phyloP scores from a whole-genome alignment of 37 sponge, comb jelly and placozoan species.

The Eunapius fragilis region DNA sequence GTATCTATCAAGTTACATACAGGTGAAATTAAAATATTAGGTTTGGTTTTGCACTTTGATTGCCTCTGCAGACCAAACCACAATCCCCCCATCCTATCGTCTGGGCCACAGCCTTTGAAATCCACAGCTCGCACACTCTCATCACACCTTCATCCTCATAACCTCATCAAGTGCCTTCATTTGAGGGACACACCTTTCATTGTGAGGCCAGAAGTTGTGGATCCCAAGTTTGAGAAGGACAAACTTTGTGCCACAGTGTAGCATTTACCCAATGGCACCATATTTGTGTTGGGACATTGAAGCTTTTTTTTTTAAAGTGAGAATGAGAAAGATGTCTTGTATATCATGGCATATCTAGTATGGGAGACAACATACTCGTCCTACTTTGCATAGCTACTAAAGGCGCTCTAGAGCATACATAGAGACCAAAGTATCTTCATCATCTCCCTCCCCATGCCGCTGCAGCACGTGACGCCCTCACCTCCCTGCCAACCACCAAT shows the following conservation, averaged over 20 bases:
- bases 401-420: too few relatives aligned
- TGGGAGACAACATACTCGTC: too few relatives aligned
- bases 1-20: conserved; percentile 38
- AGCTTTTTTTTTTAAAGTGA: too few relatives aligned
- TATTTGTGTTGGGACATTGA: too few relatives aligned
- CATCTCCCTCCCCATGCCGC: too few relatives aligned
- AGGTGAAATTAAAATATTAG: neutral
- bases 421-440: too few relatives aligned
- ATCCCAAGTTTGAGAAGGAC: conserved; percentile 15
- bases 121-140: conserved; percentile 73
- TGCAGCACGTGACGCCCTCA: too few relatives aligned
- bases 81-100: neutral
- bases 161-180: conserved; percentile 58
- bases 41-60: neutral
- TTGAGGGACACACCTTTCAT: conserved; percentile 41
- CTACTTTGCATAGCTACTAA: too few relatives aligned
- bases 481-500: too few relatives aligned
- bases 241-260: conserved; percentile 23
- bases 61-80: neutral
- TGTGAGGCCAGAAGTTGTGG: conserved; percentile 48
- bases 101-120: neutral
- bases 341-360: too few relatives aligned
- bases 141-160: conserved; percentile 67
- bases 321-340: too few relatives aligned
- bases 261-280: neutral